These are phyloP conservation scores for Prochilodus magdalenae DNA, from an alignment of 2,113 vertebrate genomes.

Conservation along the genomic window DNA sequence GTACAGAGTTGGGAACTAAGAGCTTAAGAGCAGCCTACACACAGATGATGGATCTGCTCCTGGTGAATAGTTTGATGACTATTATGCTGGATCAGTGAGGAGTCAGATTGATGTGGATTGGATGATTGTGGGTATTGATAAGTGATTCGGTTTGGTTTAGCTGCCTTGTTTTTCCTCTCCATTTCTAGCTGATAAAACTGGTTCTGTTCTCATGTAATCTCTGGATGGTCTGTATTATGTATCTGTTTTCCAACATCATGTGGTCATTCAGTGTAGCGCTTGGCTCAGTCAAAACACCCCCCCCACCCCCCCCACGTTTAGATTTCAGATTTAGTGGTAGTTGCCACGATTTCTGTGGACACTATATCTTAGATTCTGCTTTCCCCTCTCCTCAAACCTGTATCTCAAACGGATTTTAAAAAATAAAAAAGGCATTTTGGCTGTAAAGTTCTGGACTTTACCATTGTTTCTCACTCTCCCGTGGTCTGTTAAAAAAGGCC, in stretches of 20 bases:
- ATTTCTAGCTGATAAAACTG: neutral
- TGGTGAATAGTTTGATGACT: neutral
- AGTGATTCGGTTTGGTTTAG: neutral
- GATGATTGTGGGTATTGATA: neutral
- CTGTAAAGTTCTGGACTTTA: conserved; percentile 58
- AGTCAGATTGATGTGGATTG: neutral
- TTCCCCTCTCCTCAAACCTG: neutral
- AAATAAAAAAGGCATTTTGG: no score
- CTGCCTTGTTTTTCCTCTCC: neutral
- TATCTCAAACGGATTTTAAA: conserved; percentile 46
- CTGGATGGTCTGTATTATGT: no score
- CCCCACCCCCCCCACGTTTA: no score
- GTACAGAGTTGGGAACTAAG: neutral
- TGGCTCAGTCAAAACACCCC: no score
- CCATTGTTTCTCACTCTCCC: conserved; percentile 55
- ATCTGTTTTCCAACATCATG: no score
- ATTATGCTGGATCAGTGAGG: neutral
- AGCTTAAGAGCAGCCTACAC: neutral
- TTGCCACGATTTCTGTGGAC: neutral
- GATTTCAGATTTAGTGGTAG: no score
- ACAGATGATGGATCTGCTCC: neutral
- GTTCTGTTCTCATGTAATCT: no score
- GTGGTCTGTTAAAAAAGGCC: conserved; percentile 60
- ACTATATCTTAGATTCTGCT: neutral
- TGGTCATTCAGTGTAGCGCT: no score